phyloP scores from a whole-genome alignment of 2,888 invertebrate species.

The Apodemia duryi region DNA sequence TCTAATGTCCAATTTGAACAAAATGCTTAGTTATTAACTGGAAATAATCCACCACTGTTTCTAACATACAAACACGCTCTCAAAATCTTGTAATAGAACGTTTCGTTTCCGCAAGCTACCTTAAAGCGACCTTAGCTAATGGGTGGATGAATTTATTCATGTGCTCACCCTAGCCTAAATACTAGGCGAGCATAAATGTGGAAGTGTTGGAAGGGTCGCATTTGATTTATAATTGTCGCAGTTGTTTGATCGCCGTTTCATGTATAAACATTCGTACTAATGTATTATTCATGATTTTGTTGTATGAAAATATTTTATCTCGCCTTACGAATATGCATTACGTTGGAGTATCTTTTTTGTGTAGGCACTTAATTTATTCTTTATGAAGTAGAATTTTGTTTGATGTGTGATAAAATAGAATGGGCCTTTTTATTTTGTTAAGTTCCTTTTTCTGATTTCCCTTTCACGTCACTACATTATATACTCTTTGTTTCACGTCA shows the following conservation, averaged over 20 bases:
- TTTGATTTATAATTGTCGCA: conserved; percentile 24
- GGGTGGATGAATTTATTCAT: conserved; percentile 16
- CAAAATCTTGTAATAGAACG: conserved; percentile 2
- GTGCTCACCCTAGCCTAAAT: conserved; percentile 17
- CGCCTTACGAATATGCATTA: conserved; percentile 15
- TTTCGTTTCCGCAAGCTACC: not conserved
- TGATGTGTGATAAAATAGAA: conserved; percentile 6
- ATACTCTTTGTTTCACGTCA: too few relatives aligned
- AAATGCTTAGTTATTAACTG: too few relatives aligned
- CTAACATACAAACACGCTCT: not conserved
- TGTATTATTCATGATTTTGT: conserved; percentile 22
- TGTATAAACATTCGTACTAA: conserved; percentile 20
- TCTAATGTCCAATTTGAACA: too few relatives aligned
- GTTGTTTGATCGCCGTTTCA: conserved; percentile 21
- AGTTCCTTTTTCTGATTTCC: not conserved
- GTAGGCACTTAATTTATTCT: conserved; percentile 12
- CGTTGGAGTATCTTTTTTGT: conserved; percentile 17
- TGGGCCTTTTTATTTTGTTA: not conserved
- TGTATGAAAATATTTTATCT: conserved; percentile 16
- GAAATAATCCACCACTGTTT: too few relatives aligned
- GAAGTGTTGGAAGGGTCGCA: conserved; percentile 18
- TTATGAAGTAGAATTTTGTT: conserved; percentile 9
- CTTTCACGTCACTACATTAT: too few relatives aligned
- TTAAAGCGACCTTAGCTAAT: conserved; percentile 10
- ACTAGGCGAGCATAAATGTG: conserved; percentile 20